A percentile compares a stretch with the other conserved stretches of the same genome.
Evolutionary conservation across 2,888 invertebrate genomes (phyloP).

Genomic region (Enchytraeus crypticus): DNA sequence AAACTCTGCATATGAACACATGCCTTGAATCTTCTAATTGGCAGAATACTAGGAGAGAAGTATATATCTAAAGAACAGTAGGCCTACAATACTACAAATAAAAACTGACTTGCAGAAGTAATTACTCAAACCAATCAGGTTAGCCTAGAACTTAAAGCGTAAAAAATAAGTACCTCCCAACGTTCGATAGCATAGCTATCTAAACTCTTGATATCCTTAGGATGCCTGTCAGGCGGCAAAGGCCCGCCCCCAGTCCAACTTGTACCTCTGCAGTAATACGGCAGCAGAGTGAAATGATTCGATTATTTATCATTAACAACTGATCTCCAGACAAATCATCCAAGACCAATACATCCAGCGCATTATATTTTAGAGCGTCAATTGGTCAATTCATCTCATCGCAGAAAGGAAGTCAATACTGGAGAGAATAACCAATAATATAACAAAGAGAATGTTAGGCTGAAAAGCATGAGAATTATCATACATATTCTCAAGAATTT

Average conservation of each 20-base stretch:
- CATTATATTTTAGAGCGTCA: too few relatives aligned
- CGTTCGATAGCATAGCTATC: slow-evolving; percentile 84
- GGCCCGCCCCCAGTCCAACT: slow-evolving; percentile 63
- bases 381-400: too few relatives aligned
- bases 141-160: neutral
- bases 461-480: too few relatives aligned
- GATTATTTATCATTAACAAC: neutral
- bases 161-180: slow-evolving; percentile 62
- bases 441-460: too few relatives aligned
- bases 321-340: neutral
- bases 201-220: slow-evolving; percentile 73
- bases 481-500: too few relatives aligned
- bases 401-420: too few relatives aligned
- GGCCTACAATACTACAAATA: neutral
- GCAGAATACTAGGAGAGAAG: too few relatives aligned
- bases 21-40: too few relatives aligned
- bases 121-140: neutral
- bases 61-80: too few relatives aligned
- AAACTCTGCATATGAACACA: too few relatives aligned
- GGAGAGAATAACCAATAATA: too few relatives aligned
- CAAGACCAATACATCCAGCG: too few relatives aligned
- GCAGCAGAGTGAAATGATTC: neutral
- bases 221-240: slow-evolving; percentile 72
- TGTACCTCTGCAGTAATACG: slow-evolving; percentile 57
- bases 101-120: neutral